Evolutionary conservation across 2,113 vertebrate genomes (phyloP).

Genomic region (Microcebus jonahi): DNA sequence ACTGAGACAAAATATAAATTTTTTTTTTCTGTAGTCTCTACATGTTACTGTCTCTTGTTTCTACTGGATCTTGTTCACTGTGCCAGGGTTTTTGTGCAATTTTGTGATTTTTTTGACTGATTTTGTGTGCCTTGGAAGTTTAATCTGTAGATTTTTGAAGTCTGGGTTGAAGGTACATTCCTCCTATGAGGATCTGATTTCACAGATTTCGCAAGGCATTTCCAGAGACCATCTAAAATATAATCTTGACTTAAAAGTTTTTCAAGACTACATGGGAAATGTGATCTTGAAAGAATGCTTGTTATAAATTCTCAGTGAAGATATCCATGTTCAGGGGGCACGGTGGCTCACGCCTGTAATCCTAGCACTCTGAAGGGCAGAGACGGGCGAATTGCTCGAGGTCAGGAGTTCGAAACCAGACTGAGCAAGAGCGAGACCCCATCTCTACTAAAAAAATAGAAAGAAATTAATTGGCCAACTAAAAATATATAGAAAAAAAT

Average conservation of each 20-base stretch:
- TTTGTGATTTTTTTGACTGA: not conserved
- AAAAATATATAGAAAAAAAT: too few species aligned
- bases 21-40: slow-evolving; percentile 2
- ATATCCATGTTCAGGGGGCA: not conserved
- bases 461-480: too few species aligned
- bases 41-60: not conserved
- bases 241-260: not conserved
- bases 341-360: too few species aligned
- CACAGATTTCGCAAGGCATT: not conserved
- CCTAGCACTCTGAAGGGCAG: too few species aligned
- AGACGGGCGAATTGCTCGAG: too few species aligned
- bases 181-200: not conserved
- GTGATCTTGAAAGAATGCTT: not conserved
- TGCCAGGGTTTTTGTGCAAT: not conserved
- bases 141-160: slow-evolving; percentile 22
- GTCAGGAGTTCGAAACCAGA: too few species aligned
- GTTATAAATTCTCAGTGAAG: slow-evolving; percentile 6
- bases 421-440: too few species aligned
- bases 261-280: not conserved
- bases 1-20: slow-evolving; percentile 45
- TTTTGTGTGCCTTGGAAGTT: not conserved
- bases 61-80: not conserved
- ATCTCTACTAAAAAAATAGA: too few species aligned
- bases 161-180: not conserved
- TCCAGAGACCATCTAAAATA: not conserved